Evolutionary conservation across 2,113 vertebrate species (phyloP), one percentile per base, ranked within the genome.

Genomic region (Sinocyclocheilus rhinocerous): DNA sequence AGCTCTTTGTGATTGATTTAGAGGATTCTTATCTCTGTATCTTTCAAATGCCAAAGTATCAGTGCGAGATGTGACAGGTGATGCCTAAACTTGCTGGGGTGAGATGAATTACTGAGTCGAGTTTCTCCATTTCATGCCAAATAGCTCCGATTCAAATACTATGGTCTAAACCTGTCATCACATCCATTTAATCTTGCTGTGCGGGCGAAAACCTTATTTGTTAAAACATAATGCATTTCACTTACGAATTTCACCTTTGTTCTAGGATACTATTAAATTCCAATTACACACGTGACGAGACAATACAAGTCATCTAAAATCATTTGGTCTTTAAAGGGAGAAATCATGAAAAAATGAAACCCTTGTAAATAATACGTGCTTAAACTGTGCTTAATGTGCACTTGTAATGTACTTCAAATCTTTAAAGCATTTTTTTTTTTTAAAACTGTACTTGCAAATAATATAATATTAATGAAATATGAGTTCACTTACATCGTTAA

Each of bases 1-100:
- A 81, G 59, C 8, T 29, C 24, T 65, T 45, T 45, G 6, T 1
- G 6, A 65, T 65, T 67, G 59, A 70, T 70, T 70, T 29, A 52
- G 12, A 55, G 65, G 26, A 26, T 15, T 13, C 26, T 83, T 83
- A 55, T 81, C 65, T 83, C 45, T 33, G 42, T 3, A 16, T 70
- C 45, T 70, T 52, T 52, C 13, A 15, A 7, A 48, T 22, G 61
- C 22, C 67, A 39, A 50, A 48, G 33, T 24, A 76, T 79, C 13
- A 59, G n/a, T 29, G 4, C 11, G 29, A 72, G 63, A 55, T 84
- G 82, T 42, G 84, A 88, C 80, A 83, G 48, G 63, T 36, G 45
- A 80, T 26, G 76, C 8, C 63, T 65, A 29, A 52, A 77, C 57
- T 76, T 55, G 59, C 88, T 77, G 16, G 20, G 24, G 70, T 63